Evolutionary conservation across 2,797 vertebrate genomes (phyloP), one percentile per base, ranked within the genome.

Genomic region (Liasis olivaceus): DNA sequence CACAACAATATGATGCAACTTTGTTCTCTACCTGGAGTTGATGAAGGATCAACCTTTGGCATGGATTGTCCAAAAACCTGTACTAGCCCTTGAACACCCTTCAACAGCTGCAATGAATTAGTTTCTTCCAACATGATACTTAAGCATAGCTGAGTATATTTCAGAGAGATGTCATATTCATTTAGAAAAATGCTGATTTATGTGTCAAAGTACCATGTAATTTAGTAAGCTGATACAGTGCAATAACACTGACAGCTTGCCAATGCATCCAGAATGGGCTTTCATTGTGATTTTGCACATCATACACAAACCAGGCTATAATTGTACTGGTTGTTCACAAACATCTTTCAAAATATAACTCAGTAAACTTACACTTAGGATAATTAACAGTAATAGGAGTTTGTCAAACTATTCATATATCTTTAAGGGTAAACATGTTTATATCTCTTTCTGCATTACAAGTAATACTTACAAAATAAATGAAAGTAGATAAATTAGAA

Each of bases 201-300:
- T 59, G 12, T 6, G 17, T 51, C 54, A 13, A 94, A 91, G 24
- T 87, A 14, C 58, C 86, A 87, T 96, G 28, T 96, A 95, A 96
- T 96, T 96, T 95, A 91, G 95, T 31, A 90, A 94, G 89, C 20
- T 91, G 86, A 93, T 93, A 93, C 87, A 88, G 81, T 91, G 54
- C 92, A 93, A 94, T 56, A 4, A 56, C 89, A 42, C 93, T 84
- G 64, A 92, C 89, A 85, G 8, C 54, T 22, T 85, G 88, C 1
- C 6, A 84, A 24, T 42, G 91, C n/a, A 91, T 87, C 54, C 62
- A 91, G 90, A 94, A 90, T 90, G 91, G 85, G 91, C 89, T 94
- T 94, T 93, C 42, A 64, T 90, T 81, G 56, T 59, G 93, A 91
- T 91, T 94, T 95, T 87, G 58, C 63, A 89, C 93, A 93, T 92